Evolutionary conservation across 2,113 vertebrate species (phyloP).

Genomic region (Alligator sinensis): DNA sequence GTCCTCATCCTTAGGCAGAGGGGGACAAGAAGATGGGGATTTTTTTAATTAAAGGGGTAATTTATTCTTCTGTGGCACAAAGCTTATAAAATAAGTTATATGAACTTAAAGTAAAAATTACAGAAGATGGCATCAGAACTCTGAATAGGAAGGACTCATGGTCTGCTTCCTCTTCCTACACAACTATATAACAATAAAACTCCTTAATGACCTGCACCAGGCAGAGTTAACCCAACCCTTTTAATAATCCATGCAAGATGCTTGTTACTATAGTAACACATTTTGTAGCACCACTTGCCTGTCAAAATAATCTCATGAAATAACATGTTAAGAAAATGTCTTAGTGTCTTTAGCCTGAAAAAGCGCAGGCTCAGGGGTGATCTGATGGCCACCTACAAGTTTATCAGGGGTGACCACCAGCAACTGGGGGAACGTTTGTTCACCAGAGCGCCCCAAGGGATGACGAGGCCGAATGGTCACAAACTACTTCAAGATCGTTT

Average conservation of each 20-base stretch:
- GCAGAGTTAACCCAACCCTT: conserved; percentile 41
- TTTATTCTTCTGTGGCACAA: not conserved
- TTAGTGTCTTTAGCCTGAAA: too few relatives aligned
- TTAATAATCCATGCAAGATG: conserved; percentile 48
- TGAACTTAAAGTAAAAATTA: not conserved
- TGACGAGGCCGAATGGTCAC: too few relatives aligned
- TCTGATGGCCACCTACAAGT: too few relatives aligned
- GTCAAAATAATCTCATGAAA: conserved; percentile 64
- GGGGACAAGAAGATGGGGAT: not conserved
- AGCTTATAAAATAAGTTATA: not conserved
- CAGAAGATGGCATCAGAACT: not conserved
- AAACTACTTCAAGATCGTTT: too few relatives aligned
- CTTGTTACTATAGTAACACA: conserved; percentile 55
- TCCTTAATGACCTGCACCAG: not conserved
- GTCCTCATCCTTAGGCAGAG: not conserved
- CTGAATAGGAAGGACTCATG: conserved; percentile 1
- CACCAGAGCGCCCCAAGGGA: too few relatives aligned
- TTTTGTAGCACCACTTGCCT: conserved; percentile 33
- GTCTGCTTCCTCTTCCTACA: conserved; percentile 25
- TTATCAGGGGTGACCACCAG: too few relatives aligned
- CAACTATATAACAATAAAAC: conserved; percentile 16
- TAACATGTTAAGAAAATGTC: conserved; percentile 23
- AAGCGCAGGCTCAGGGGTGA: too few relatives aligned
- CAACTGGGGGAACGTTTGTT: too few relatives aligned
- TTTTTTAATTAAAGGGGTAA: conserved; percentile 49